Evolutionary conservation across 2,113 vertebrate genomes (phyloP).

Genomic region (Ptilorrhoa leucosticta): DNA sequence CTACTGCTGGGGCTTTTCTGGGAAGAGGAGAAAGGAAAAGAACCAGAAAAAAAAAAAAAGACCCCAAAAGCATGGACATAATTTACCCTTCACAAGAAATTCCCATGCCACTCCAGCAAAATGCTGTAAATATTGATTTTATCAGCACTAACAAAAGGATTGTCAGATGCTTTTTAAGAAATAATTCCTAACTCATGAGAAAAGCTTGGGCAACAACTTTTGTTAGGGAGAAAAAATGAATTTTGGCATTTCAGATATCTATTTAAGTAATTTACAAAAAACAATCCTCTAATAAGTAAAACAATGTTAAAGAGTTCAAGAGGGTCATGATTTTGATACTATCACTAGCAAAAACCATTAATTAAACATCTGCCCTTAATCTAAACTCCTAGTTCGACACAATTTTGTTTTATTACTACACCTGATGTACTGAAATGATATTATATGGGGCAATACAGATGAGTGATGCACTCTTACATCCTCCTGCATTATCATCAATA

Average conservation of each 20-base stretch:
- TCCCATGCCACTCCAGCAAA: background rate
- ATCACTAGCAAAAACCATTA: background rate
- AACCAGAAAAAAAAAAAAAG: background rate
- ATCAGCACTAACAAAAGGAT: background rate
- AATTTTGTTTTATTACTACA: background rate
- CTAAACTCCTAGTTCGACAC: background rate
- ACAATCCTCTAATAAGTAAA: background rate
- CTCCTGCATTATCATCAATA: background rate
- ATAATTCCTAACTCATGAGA: background rate
- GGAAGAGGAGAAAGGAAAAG: background rate
- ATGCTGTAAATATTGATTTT: background rate
- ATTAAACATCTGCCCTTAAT: background rate
- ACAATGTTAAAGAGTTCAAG: background rate
- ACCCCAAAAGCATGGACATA: background rate
- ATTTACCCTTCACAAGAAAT: background rate
- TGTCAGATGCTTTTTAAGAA: background rate
- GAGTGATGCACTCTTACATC: background rate
- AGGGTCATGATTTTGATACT: background rate
- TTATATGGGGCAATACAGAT: background rate
- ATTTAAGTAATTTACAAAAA: background rate
- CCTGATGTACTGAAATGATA: background rate
- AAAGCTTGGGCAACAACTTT: background rate
- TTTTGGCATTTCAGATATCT: background rate
- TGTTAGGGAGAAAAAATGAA: background rate
- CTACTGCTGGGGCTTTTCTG: background rate